These are phyloP conservation scores for Craseonycteris thonglongyai DNA, from an alignment of 2,113 vertebrate species.

Conservation along the genomic window DNA sequence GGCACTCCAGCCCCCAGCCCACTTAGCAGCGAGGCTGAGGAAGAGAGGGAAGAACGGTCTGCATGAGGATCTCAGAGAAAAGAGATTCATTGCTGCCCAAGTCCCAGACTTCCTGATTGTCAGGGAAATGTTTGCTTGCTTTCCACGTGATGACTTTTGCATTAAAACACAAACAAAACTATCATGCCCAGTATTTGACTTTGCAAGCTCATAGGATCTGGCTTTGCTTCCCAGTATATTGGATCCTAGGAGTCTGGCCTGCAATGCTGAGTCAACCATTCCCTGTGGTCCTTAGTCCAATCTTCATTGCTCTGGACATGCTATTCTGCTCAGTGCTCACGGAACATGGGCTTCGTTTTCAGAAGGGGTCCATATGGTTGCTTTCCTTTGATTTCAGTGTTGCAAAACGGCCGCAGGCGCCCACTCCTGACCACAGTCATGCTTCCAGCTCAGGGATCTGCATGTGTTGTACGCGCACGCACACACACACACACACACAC, in stretches of 20 bases:
- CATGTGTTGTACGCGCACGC: rapidly evolving
- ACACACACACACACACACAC: rapidly evolving
- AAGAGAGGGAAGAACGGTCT: rapidly evolving
- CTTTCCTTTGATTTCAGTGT: neutral
- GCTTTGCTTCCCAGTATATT: neutral
- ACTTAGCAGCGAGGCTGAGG: neutral
- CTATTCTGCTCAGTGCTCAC: neutral
- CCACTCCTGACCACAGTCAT: neutral
- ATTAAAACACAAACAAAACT: neutral
- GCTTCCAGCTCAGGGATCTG: neutral
- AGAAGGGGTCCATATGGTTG: rapidly evolving
- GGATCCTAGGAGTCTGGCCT: neutral
- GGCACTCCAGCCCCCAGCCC: too few species aligned
- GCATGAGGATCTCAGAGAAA: neutral
- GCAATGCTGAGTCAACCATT: neutral
- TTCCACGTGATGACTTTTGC: neutral
- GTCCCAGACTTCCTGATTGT: neutral
- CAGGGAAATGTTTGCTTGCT: neutral
- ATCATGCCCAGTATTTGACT: neutral
- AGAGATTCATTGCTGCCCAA: neutral
- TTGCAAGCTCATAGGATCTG: neutral
- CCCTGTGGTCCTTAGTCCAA: neutral
- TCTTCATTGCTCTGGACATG: neutral
- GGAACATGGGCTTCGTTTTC: neutral
- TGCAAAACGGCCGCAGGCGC: neutral